Conservation (phyloP, 2,888 invertebrate genomes). For the Lydus trimaculatus region DNA sequence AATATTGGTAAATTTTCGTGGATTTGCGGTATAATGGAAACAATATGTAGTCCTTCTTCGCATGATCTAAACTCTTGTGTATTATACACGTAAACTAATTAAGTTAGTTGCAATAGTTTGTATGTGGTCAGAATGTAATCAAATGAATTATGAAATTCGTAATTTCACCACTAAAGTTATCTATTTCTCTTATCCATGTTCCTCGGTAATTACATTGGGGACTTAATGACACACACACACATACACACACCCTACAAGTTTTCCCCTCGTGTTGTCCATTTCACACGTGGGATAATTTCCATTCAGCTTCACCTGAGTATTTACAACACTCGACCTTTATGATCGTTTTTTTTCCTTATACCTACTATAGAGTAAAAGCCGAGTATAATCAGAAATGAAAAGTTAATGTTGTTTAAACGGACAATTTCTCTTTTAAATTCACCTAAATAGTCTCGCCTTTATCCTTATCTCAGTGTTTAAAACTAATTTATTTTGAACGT, state of each 20-base stretch:
- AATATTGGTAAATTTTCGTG: neutral
- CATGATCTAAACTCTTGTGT: neutral
- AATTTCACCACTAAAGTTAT: constrained; percentile 34
- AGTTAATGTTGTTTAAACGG: neutral
- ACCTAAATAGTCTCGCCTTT: neutral
- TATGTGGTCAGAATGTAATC: constrained; percentile 29
- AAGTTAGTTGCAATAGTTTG: constrained; percentile 28
- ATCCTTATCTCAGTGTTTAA: neutral
- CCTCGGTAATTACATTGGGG: constrained; percentile 35
- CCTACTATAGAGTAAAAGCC: neutral
- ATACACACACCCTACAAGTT: neutral
- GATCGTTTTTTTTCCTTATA: neutral
- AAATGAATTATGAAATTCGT: constrained; percentile 35
- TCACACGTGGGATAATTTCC: neutral
- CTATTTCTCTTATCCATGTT: constrained; percentile 36
- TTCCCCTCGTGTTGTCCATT: neutral
- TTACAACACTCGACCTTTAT: neutral
- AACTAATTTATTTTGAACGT: neutral
- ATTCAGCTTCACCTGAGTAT: neutral
- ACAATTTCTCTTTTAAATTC: no score
- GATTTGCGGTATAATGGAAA: neutral
- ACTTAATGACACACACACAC: constrained; percentile 25
- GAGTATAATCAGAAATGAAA: neutral
- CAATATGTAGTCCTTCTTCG: neutral
- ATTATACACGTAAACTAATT: constrained; percentile 31